phyloP scores from a whole-genome alignment of 2,888 invertebrate species.

The Eulithis prunata region DNA sequence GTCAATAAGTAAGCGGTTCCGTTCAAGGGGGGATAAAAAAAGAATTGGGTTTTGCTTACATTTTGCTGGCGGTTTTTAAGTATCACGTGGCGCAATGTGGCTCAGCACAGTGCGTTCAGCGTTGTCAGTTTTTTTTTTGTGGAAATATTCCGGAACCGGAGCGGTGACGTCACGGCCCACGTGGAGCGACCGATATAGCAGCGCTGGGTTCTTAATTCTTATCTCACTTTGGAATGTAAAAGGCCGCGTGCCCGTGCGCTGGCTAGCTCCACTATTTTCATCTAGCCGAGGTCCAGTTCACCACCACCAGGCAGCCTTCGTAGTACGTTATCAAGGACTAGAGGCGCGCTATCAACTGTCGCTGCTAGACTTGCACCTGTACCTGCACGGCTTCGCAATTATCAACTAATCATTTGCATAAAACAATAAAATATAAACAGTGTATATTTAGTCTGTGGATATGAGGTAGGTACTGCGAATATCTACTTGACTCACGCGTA shows the following conservation, averaged over 20 bases:
- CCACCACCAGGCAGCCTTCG: not conserved
- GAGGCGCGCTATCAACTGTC: too few relatives aligned
- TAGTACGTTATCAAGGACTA: too few relatives aligned
- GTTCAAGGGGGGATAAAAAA: not conserved
- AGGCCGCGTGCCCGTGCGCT: constrained; percentile 3
- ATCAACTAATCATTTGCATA: too few relatives aligned
- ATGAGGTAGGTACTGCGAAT: too few relatives aligned
- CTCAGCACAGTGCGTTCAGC: not conserved
- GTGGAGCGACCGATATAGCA: constrained; percentile 36
- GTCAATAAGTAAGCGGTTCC: too few relatives aligned
- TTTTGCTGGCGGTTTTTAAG: not conserved
- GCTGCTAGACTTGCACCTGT: too few relatives aligned
- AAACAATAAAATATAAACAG: too few relatives aligned
- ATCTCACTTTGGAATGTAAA: constrained; percentile 3
- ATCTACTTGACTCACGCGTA: too few relatives aligned
- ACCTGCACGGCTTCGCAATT: too few relatives aligned
- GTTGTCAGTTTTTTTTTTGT: constrained; percentile 4
- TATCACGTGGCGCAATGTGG: not conserved
- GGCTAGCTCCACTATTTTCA: constrained; percentile 2
- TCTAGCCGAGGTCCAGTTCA: constrained; percentile 4
- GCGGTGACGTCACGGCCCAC: constrained; percentile 22
- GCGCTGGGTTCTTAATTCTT: constrained; percentile 21
- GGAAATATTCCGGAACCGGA: constrained; percentile 7
- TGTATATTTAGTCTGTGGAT: too few relatives aligned
- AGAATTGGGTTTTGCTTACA: not conserved